These are phyloP conservation scores for Plagiodera versicolora DNA, from an alignment of 2,888 invertebrate species.

Conservation along the genomic window DNA sequence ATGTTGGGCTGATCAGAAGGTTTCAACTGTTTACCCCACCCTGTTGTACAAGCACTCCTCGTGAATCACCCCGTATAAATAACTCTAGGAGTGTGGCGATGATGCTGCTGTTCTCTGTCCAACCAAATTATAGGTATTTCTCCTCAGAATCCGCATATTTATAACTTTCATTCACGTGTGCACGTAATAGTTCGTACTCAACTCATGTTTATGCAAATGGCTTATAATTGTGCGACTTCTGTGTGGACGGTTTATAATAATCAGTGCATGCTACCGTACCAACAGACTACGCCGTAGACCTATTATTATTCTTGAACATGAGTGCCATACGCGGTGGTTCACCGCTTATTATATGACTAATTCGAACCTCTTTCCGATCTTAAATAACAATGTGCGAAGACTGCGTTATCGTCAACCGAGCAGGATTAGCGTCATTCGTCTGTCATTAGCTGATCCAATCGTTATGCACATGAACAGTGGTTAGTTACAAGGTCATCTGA, in stretches of 20 bases:
- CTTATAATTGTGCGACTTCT: conserved; percentile 20
- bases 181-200: conserved; percentile 17
- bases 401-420: not conserved
- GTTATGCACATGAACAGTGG: not conserved
- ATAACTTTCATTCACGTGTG: conserved; percentile 21
- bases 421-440: not conserved
- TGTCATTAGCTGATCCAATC: not conserved
- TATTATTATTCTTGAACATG: conserved; percentile 16
- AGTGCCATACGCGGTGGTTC: conserved; percentile 13
- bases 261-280: conserved; percentile 6
- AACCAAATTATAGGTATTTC: not conserved
- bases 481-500: not conserved
- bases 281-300: conserved; percentile 1
- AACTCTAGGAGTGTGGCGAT: not conserved
- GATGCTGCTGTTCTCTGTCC: not conserved
- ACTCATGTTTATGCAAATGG: conserved; percentile 20
- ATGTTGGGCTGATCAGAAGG: no score
- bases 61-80: not conserved
- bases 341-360: conserved; percentile 15
- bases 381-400: conserved; percentile 6
- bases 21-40: no score
- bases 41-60: no score
- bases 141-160: conserved; percentile 17
- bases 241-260: conserved; percentile 15
- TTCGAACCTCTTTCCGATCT: conserved; percentile 13